Percentiles rank a stretch among this genome's conserved stretches.
Conservation (phyloP, 2,888 invertebrate genomes). For the Cactoblastis cactorum region DNA sequence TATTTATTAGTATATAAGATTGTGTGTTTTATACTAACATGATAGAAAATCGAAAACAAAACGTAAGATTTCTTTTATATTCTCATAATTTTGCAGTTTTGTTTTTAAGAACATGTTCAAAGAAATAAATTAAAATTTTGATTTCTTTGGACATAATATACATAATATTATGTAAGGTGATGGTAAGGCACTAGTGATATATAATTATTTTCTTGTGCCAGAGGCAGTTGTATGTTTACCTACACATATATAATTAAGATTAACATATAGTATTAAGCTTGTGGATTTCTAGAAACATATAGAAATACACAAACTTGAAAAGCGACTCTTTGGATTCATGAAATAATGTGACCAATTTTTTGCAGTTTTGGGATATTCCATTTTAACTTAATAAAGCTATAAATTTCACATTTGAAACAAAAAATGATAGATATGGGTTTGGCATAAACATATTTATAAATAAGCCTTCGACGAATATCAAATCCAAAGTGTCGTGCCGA, state of each 20-base stretch:
- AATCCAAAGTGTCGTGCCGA: slow-evolving; percentile 15
- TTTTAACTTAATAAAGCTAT: no score
- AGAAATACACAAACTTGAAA: slow-evolving; percentile 26
- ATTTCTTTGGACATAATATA: slow-evolving; percentile 41
- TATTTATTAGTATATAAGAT: slow-evolving; percentile 37
- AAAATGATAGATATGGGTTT: no score
- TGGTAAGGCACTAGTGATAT: slow-evolving; percentile 42
- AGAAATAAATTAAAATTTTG: slow-evolving; percentile 24
- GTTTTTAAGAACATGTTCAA: slow-evolving; percentile 18
- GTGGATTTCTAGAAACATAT: slow-evolving; percentile 34
- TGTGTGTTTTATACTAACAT: slow-evolving; percentile 61
- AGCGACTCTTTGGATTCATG: slow-evolving; percentile 21
- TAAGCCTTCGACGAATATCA: neutral
- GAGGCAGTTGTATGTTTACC: slow-evolving; percentile 51
- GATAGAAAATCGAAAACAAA: slow-evolving; percentile 33
- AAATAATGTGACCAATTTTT: neutral
- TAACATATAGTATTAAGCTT: slow-evolving; percentile 39
- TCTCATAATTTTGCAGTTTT: slow-evolving; percentile 18
- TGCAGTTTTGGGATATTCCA: neutral
- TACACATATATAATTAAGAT: slow-evolving; percentile 42
- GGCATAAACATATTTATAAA: no score
- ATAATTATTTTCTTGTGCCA: slow-evolving; percentile 28
- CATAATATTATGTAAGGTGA: slow-evolving; percentile 57
- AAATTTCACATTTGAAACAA: no score
- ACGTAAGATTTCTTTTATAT: slow-evolving; percentile 17